Evolutionary conservation across 2,797 vertebrate genomes (phyloP).

Genomic region (Coregonus sp.): DNA sequence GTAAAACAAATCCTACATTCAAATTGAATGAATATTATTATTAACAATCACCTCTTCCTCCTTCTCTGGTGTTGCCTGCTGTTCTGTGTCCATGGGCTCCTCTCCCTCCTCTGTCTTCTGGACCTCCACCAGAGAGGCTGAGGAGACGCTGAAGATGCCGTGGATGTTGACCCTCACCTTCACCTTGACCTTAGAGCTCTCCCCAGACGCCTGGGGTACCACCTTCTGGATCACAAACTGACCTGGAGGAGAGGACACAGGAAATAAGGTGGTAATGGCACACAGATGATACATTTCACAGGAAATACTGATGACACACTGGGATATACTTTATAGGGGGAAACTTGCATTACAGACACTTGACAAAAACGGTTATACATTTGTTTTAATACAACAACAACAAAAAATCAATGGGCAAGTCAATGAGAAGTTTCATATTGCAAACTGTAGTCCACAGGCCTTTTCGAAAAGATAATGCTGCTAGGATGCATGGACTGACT

Average conservation of each 20-base stretch:
- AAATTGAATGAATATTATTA: not conserved
- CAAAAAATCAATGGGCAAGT: not conserved
- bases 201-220: constrained; percentile 88
- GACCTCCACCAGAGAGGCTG: constrained; percentile 90
- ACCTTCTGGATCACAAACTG: constrained; percentile 93
- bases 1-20: not conserved
- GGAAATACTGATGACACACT: no score
- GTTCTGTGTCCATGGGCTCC: constrained; percentile 93
- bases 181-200: constrained; percentile 94
- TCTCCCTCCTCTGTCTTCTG: constrained; percentile 87
- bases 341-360: not conserved
- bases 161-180: constrained; percentile 95
- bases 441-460: not conserved
- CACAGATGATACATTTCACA: no score
- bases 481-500: no score
- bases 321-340: no score
- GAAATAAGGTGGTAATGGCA: no score
- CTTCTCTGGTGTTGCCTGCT: constrained; percentile 55
- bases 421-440: not conserved
- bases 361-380: not conserved
- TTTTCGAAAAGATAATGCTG: no score
- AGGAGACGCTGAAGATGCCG: constrained; percentile 93
- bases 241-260: constrained; percentile 67
- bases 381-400: no score
- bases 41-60: constrained; percentile 84